Evolutionary conservation across 2,797 vertebrate species (phyloP).

Genomic region (Ficedula albicollis): DNA sequence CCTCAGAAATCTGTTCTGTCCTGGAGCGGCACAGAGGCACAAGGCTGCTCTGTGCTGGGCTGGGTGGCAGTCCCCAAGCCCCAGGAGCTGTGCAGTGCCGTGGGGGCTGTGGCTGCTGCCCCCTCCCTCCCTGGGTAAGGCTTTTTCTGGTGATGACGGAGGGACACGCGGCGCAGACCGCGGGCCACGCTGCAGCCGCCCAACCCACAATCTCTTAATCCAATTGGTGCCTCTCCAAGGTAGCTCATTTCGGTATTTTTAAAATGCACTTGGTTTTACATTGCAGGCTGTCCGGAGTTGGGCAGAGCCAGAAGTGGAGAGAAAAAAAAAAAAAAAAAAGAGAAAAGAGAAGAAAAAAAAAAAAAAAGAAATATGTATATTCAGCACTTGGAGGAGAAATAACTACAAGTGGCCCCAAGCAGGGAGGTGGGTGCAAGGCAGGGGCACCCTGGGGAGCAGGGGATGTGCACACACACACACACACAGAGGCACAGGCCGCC

Average conservation of each 20-base stretch:
- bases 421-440: not conserved
- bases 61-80: not conserved
- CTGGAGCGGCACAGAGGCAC: not conserved
- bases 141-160: not conserved
- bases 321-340: fast-evolving
- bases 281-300: constrained; percentile 44
- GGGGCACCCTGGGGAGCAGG: not conserved
- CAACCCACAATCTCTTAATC: constrained; percentile 50
- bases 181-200: not conserved
- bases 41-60: not conserved
- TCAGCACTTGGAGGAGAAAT: constrained; percentile 45
- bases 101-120: not conserved
- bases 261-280: constrained; percentile 63
- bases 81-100: not conserved
- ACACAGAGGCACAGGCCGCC: not conserved
- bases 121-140: not conserved
- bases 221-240: constrained; percentile 33
- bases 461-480: not conserved
- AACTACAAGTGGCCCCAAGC: not conserved
- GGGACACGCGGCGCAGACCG: fast-evolving
- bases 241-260: constrained; percentile 25
- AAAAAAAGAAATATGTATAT: not conserved
- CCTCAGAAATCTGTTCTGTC: not conserved
- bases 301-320: not conserved
- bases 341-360: fast-evolving